A percentile compares a stretch with the other conserved stretches of the same genome.
Evolutionary conservation across 2,113 vertebrate species (phyloP).

Genomic region (Rafetus swinhoei): DNA sequence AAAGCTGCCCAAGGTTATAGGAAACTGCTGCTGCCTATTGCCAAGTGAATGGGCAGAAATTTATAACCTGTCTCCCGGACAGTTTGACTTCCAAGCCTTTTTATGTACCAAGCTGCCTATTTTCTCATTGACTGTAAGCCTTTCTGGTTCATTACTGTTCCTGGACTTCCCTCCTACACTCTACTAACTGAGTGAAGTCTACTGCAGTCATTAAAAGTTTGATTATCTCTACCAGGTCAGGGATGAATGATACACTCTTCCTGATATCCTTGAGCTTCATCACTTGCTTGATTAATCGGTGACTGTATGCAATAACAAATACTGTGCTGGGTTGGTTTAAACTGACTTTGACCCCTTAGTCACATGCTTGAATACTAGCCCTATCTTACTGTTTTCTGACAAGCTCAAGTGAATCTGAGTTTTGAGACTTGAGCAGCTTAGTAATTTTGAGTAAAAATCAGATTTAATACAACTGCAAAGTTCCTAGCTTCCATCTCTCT

Average conservation of each 20-base stretch:
- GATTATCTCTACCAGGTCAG: background rate
- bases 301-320: background rate
- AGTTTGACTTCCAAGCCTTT: rapidly evolving
- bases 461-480: background rate
- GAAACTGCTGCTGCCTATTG: background rate
- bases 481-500: background rate
- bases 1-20: background rate
- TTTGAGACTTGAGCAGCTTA: background rate
- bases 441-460: rapidly evolving
- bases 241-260: background rate
- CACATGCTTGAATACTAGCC: background rate
- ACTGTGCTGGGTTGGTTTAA: background rate
- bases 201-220: background rate
- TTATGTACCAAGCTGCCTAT: rapidly evolving
- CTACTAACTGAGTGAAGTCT: background rate
- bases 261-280: background rate
- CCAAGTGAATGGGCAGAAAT: background rate
- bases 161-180: rapidly evolving
- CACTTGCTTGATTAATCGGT: background rate
- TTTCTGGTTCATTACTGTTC: background rate
- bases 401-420: background rate
- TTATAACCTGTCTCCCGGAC: background rate
- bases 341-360: background rate
- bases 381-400: background rate
- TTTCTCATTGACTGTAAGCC: background rate